Base-by-base conservation (phyloP, 2,797 vertebrate genomes). In the Chiroxiphia lanceolata region DNA sequence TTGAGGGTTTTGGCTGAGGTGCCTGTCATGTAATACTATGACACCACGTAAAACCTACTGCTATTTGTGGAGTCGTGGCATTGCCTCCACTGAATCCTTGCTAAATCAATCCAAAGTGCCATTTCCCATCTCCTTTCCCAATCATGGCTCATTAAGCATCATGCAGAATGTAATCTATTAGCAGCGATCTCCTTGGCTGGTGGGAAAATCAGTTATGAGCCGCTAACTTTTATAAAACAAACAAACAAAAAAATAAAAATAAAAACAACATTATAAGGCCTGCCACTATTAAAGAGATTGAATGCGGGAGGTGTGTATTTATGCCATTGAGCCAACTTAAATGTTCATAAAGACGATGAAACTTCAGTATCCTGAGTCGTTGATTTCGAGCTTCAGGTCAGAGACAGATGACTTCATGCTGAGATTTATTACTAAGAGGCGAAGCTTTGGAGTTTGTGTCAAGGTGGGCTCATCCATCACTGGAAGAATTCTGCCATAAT, bases 361-460 rank as follows among this genome's bases (percentile, higher is more conserved):
- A 85, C 91, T 95, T 94, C 91, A 94, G 95, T 90, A 95, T 75
- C 81, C 69, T n/a, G 71, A 85, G 92, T 91, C 61, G 78, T 63
- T 89, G 79, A 96, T 97, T 97, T 94, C 14, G 0, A 97, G 96
- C 94, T 96, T 97, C 91, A 92, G 96, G 97, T 97, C 97, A 96
- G 96, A 97, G 97, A 97, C 91, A 89, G 97, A 97, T 97, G 95
- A 83, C 94, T 97, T 96, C 89, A 71, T 56, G 94, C 94, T 83
- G 91, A 94, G 96, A 96, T 96, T 95, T 90, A 95, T 97, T 97
- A 95, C 93, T 86, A 81, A 92, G 77, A 95, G 86, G 87, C 88
- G 48, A 91, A 89, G 95, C 89, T 96, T 95, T 97, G 95, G 89
- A 96, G 96, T 95, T 72, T 85, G 85, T 95, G 94, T 95, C 92